Evolutionary conservation across 2,888 invertebrate genomes (phyloP).

Genomic region (Cephonodes hylas): DNA sequence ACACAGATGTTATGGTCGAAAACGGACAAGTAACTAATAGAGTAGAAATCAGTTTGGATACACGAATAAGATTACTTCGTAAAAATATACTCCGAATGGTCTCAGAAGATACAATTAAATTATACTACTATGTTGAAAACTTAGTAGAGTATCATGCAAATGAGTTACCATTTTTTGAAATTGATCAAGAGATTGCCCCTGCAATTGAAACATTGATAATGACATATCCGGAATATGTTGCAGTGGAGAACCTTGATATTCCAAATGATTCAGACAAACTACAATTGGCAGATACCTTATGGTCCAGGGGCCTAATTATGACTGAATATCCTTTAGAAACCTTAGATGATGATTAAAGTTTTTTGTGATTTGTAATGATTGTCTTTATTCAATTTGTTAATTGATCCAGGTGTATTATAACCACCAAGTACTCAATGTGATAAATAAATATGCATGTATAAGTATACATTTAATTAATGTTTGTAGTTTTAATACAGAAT

Average conservation of each 20-base stretch:
- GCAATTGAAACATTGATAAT: slow-evolving; percentile 86
- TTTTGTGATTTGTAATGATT: no score
- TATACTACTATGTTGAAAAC: slow-evolving; percentile 94
- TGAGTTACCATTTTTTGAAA: slow-evolving; percentile 86
- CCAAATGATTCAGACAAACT: slow-evolving; percentile 84
- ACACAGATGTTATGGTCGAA: slow-evolving; percentile 84
- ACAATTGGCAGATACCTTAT: slow-evolving; percentile 84
- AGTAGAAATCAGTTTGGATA: slow-evolving; percentile 84
- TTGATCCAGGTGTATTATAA: no score
- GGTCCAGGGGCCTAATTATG: slow-evolving; percentile 91
- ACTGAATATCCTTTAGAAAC: slow-evolving; percentile 83
- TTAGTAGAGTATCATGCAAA: slow-evolving; percentile 91
- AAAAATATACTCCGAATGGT: slow-evolving; percentile 83
- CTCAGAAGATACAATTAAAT: slow-evolving; percentile 81
- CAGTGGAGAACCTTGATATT: slow-evolving; percentile 86
- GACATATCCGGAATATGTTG: slow-evolving; percentile 88
- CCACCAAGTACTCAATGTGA: no score
- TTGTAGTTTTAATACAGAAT: neutral
- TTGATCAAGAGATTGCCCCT: slow-evolving; percentile 84
- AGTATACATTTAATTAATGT: no score
- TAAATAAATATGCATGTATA: no score
- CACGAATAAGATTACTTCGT: slow-evolving; percentile 81
- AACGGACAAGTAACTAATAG: slow-evolving; percentile 83
- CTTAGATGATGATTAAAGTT: slow-evolving; percentile 69
- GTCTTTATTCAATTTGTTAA: no score